Evolutionary conservation across 2,113 vertebrate genomes (phyloP), one percentile per base, ranked within the genome.

Genomic region (Nycticryphes semicollaris): DNA sequence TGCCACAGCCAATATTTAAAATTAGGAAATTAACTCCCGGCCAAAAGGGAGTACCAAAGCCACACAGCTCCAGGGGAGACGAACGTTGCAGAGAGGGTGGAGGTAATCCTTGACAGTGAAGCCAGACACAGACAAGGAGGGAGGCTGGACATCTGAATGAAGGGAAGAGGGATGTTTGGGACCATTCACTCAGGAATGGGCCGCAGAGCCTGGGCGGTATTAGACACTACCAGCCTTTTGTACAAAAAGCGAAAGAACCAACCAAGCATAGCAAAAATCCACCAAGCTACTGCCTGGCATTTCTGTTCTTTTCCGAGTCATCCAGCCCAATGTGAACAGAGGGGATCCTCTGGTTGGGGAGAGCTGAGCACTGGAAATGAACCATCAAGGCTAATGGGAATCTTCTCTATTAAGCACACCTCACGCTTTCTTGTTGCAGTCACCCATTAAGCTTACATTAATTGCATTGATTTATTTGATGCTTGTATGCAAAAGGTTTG

Each of bases 401-500:
- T 30, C 87, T 77, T 72, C 75, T 14, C 60, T 54, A 1, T 27
- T 39, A 51, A 74, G 57, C 51, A 6, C 21, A 25, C 72, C 84
- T 75, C 87, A 17, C 8, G 9, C 67, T 60, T 5, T 18, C 11
- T 70, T 63, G 81, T 74, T 91, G 81, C 94, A 57, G 50, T 80
- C 23, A 21, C 79, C 94, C 92, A 43, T 64, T 57, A 31, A 93
- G 66, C 67, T 30, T 53, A 7, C 25, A 33, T 51, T 87, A 81
- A 72, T 87, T 11, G 87, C 87, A 89, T 53, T 94, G 75, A 95
- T 97, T 95, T 92, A 68, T 64, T 62, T 9, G 57, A 35, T 64
- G 72, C 5, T 43, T 54, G 35, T 4, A 54, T 10, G 62, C 54
- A 35, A 33, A 74, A 23, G 23, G n/a, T 18, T 33, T 10, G 33